Evolutionary conservation across 2,888 invertebrate genomes (phyloP).

Genomic region (Xiphydria camelus): DNA sequence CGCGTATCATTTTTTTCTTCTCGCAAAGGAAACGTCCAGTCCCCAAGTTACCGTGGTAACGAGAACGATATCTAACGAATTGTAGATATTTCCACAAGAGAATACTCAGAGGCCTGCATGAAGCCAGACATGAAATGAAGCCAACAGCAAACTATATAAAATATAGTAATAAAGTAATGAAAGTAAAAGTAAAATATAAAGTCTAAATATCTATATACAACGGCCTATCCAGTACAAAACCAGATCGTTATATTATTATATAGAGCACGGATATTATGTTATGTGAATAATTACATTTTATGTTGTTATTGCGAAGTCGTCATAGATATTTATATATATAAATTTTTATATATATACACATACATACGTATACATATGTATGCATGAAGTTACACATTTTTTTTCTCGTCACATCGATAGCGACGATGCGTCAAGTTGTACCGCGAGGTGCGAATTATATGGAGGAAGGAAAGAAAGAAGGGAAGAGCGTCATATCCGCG

Average conservation of each 20-base stretch:
- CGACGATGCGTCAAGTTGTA: no score
- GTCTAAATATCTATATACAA: slow-evolving; percentile 24
- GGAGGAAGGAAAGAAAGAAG: no score
- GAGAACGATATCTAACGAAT: background rate
- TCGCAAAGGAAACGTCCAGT: slow-evolving; percentile 17
- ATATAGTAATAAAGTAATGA: slow-evolving; percentile 21
- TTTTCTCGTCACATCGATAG: background rate
- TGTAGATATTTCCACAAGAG: slow-evolving; percentile 6
- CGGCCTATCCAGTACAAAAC: slow-evolving; percentile 54
- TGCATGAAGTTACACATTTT: background rate
- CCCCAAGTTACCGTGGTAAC: slow-evolving; percentile 19
- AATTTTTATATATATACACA: slow-evolving; percentile 8
- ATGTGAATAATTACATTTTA: slow-evolving; percentile 54
- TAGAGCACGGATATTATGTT: slow-evolving; percentile 44
- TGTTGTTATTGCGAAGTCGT: slow-evolving; percentile 45
- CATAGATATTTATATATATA: slow-evolving; percentile 36
- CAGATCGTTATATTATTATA: slow-evolving; percentile 40
- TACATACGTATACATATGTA: slow-evolving; percentile 9
- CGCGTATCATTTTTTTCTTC: no score
- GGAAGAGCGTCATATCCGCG: no score
- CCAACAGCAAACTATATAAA: slow-evolving; percentile 14
- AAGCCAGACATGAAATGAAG: slow-evolving; percentile 9
- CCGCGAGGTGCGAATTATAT: no score
- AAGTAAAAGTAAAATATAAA: slow-evolving; percentile 24
- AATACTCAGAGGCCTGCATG: slow-evolving; percentile 19